Base-by-base conservation (phyloP, 2,888 invertebrate species). In the Apodemia hepburni region DNA sequence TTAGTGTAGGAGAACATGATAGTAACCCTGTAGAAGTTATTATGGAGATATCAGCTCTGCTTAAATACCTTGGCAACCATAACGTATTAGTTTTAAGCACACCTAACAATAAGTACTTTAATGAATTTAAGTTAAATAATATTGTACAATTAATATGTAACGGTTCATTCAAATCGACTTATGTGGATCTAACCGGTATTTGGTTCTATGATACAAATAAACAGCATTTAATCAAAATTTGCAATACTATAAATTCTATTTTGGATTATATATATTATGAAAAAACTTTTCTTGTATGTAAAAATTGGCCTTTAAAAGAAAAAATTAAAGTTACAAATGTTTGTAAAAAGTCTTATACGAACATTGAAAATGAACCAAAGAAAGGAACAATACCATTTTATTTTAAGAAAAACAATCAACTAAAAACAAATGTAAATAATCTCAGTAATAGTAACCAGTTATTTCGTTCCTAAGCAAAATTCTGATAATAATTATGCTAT, bases 1-100 rank as follows among this genome's bases (percentile, higher is more conserved):
- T 65, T 5, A 59, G 62, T 45, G 51, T 61, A 27, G 61, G 61
- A 3, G 61, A 61, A 61, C 29, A 64, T 61, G 61, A 64, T n/a
- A 18, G 18, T 38, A 58, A 60, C 33, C 64, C 64, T n/a, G 8
- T 58, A 12, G 49, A 47, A 38, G n/a, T 64, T 4, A 29, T 59
- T 12, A 18, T 35, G 12, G 61, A 61, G 29, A 11, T 59, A 27
- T 17, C 58, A 3, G 35, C 51, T 33, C 12, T 49, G 2, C 35
- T 59, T 12, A 59, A 51, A 35, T 2, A 51, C 9, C 18, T 62
- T 15, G 35, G 47, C 35, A 51, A 62, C 18, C 17, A 42, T 33
- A 62, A 47, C 15, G 42, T 62, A 8, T 59, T 62, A 51, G 5
- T 59, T 18, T 35, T 62, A 35, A 59, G 35, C 51, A 38, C 51